phyloP scores from a whole-genome alignment of 1,140 invertebrate genomes.

The Drosophila quadrilineata region DNA sequence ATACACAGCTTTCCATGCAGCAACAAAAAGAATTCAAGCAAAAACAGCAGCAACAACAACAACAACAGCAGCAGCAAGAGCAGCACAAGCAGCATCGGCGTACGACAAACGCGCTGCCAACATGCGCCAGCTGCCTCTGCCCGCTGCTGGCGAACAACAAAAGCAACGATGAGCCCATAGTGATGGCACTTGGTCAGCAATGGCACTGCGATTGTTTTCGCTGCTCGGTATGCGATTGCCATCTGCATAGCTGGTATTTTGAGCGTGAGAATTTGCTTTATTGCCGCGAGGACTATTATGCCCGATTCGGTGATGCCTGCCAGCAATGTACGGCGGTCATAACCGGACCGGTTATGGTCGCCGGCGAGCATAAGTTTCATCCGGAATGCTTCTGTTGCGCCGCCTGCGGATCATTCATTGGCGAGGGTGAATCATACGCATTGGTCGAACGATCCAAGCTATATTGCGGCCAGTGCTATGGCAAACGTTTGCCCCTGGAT shows the following conservation, averaged over 20 bases:
- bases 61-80: conserved; percentile 9
- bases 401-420: conserved; percentile 91
- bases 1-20: conserved; percentile 24
- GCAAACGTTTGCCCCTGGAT: conserved; percentile 80
- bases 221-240: conserved; percentile 92
- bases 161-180: conserved; percentile 64
- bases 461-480: conserved; percentile 89
- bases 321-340: conserved; percentile 93
- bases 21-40: conserved; percentile 25
- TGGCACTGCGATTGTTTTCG: conserved; percentile 95
- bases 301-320: conserved; percentile 93
- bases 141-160: conserved; percentile 39
- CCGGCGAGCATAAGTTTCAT: conserved; percentile 96
- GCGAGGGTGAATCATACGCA: conserved; percentile 95
- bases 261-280: conserved; percentile 94
- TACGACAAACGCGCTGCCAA: conserved; percentile 19
- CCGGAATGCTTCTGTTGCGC: conserved; percentile 96
- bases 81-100: conserved; percentile 12
- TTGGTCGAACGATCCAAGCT: conserved; percentile 93
- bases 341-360: conserved; percentile 96
- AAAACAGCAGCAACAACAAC: conserved; percentile 12
- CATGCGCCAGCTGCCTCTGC: conserved; percentile 62
- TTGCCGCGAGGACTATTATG: conserved; percentile 94
- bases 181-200: conserved; percentile 88
- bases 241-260: conserved; percentile 94